Percentiles rank a stretch among this genome's conserved stretches.
These are phyloP conservation scores for Melanotaenia pygmaea DNA, from an alignment of 2,797 vertebrate species.

Conservation along the genomic window DNA sequence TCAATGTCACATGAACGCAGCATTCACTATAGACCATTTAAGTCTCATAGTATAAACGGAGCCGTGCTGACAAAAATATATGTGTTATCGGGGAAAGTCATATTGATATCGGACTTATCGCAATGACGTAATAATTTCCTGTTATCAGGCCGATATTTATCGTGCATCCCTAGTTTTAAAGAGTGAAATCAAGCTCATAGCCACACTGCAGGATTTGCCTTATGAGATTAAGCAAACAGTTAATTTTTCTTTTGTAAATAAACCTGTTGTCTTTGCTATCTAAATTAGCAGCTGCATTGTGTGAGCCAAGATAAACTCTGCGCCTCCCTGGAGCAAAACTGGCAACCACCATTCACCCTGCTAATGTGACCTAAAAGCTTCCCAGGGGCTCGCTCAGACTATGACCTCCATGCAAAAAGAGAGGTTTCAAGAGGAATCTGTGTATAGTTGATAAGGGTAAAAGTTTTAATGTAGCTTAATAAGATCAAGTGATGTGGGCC, in stretches of 20 bases:
- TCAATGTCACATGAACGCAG: too few relatives aligned
- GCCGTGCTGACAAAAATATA: too few relatives aligned
- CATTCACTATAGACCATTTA: too few relatives aligned
- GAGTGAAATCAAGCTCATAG: not conserved
- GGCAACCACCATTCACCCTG: slow-evolving; percentile 31
- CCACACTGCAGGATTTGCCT: not conserved
- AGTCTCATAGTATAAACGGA: too few relatives aligned
- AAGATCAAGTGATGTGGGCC: not conserved
- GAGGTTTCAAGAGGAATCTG: slow-evolving; percentile 23
- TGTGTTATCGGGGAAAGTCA: too few relatives aligned
- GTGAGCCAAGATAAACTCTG: slow-evolving; percentile 1
- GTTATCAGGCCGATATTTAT: too few relatives aligned
- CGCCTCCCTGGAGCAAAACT: slow-evolving; percentile 3
- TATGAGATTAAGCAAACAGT: slow-evolving; percentile 6
- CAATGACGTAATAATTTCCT: too few relatives aligned
- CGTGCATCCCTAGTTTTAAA: not conserved
- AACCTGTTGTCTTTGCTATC: slow-evolving; percentile 27
- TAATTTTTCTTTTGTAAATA: slow-evolving; percentile 21
- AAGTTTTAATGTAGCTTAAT: rapidly evolving
- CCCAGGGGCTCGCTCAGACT: slow-evolving; percentile 28
- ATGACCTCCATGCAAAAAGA: slow-evolving; percentile 30
- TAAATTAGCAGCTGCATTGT: slow-evolving; percentile 1
- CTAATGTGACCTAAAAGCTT: slow-evolving; percentile 32
- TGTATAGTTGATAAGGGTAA: not conserved
- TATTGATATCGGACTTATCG: too few relatives aligned